Base-by-base conservation (phyloP, 2,888 invertebrate species). In the Leucophenga maculata region DNA sequence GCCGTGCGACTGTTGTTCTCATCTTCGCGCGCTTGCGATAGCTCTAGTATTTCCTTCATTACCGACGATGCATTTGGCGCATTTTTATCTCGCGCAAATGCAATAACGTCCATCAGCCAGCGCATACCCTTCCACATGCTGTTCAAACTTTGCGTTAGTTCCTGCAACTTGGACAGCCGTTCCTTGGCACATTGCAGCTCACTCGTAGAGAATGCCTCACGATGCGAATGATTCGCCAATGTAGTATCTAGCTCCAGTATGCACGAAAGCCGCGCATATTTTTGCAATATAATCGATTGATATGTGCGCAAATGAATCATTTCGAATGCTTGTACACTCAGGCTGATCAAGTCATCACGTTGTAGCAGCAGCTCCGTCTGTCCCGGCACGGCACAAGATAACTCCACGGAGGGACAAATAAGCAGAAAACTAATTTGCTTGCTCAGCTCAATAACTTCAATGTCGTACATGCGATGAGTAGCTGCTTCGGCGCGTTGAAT, bases 261-360 rank as follows among this genome's bases (percentile, higher is more conserved):
- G 79, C 97, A 97, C 78, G 97, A 98, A 16, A 99, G 90, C 71
- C 96, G 93, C 1, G 97, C 95, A 89, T 98, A 99, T 85, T 96
- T 93, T 81, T 94, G 93, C 68, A 99, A 93, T 74, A 99, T 94
- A 78, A 94, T 94, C 65, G 93, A 93, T 86, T 98, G 97, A 89
- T 99, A 99, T 1, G 98, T 97, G 84, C 94, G 94, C 74, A 98
- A 91, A 87, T 99, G 98, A 72, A 98, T 96, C 97, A 96, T 94
- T 91, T 97, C 94, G 83, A 95, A 95, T 0, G 95, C 96, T 89
- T 98, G 97, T 54, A 99, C 94, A 0, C 98, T 98, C 69, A 99
- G 90, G 72, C 96, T 94, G 57, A 96, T 92, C 67, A 97, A 90
- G 85, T 97, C 97, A 6, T 94, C 94, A 69, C 95, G 92, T 82